Evolutionary conservation across 2,797 vertebrate genomes (phyloP).

Genomic region (Odontamblyopus rebecca): DNA sequence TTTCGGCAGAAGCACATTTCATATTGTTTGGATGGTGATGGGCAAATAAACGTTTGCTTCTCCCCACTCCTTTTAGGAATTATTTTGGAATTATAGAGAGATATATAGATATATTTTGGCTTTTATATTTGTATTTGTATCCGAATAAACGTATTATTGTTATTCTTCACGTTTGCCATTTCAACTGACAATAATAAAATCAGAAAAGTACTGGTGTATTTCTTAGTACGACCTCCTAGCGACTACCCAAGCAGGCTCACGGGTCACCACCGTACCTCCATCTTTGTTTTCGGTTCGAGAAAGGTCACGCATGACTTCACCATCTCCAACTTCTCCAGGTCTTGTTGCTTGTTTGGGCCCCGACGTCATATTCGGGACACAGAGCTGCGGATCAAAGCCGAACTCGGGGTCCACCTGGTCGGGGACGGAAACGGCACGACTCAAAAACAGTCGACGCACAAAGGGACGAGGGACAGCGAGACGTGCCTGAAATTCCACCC

Average conservation of each 20-base stretch:
- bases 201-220: not conserved
- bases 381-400: slow-evolving; percentile 31
- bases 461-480: slow-evolving; percentile 20
- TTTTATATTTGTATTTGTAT: too few relatives aligned
- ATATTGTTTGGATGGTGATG: too few relatives aligned
- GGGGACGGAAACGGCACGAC: not conserved
- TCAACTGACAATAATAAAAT: too few relatives aligned
- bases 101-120: too few relatives aligned
- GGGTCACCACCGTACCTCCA: slow-evolving; percentile 15
- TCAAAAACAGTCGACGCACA: slow-evolving; percentile 23
- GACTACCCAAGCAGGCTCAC: slow-evolving; percentile 14
- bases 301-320: slow-evolving; percentile 44
- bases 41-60: too few relatives aligned
- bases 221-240: not conserved
- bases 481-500: slow-evolving; percentile 50
- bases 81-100: too few relatives aligned
- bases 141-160: too few relatives aligned
- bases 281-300: slow-evolving; percentile 40
- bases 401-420: slow-evolving; percentile 21
- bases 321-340: not conserved
- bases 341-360: not conserved
- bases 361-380: slow-evolving; percentile 14
- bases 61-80: too few relatives aligned
- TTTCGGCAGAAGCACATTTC: too few relatives aligned
- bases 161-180: too few relatives aligned